Percentiles rank a stretch among this genome's conserved stretches.
phyloP scores from a whole-genome alignment of 2,888 invertebrate species.

The Brenthis daphne region DNA sequence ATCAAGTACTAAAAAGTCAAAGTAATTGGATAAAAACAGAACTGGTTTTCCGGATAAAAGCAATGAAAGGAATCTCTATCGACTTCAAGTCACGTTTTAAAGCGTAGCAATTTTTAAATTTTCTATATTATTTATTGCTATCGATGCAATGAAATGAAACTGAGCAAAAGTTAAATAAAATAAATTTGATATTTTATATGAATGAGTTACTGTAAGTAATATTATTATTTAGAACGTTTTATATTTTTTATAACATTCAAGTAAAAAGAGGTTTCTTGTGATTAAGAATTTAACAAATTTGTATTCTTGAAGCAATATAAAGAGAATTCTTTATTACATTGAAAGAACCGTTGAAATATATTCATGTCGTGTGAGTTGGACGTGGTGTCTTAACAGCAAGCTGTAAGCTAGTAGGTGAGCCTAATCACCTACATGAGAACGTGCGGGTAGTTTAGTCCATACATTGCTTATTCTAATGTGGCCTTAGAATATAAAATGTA shows the following conservation, averaged over 20 bases:
- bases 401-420: slow-evolving; percentile 16
- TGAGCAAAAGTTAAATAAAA: slow-evolving; percentile 10
- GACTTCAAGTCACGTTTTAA: slow-evolving; percentile 34
- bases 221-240: too few relatives aligned
- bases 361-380: slow-evolving; percentile 36
- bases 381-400: slow-evolving; percentile 37
- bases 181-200: not conserved
- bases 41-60: slow-evolving; percentile 14
- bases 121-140: slow-evolving; percentile 31
- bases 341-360: slow-evolving; percentile 26
- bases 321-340: slow-evolving; percentile 14
- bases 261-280: not conserved
- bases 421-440: slow-evolving; percentile 17
- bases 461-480: not conserved
- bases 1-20: slow-evolving; percentile 9
- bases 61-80: slow-evolving; percentile 21
- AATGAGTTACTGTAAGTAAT: not conserved
- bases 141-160: slow-evolving; percentile 21
- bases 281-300: not conserved
- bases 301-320: slow-evolving; percentile 17
- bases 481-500: not conserved
- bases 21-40: slow-evolving; percentile 21
- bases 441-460: slow-evolving; percentile 5
- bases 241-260: too few relatives aligned
- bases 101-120: slow-evolving; percentile 35